Evolutionary conservation across 2,888 invertebrate genomes (phyloP), one percentile per base, ranked within the genome.

Genomic region (Scelioninae gen. 2): DNA sequence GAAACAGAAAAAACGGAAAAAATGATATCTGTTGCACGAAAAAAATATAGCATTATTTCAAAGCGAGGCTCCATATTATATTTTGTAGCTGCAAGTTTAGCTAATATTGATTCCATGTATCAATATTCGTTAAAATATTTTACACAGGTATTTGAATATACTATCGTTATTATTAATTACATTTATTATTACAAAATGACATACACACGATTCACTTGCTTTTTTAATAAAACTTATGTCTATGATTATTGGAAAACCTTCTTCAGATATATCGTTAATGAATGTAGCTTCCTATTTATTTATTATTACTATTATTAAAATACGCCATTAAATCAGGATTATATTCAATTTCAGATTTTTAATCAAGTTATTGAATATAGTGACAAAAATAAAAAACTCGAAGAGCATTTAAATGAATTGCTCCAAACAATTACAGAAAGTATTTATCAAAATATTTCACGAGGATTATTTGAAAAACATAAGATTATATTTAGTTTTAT

Each of bases 51-150:
- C 22, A 90, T 92, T 0, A 93, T 96, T 5, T 96, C 97, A 0
- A 93, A 92, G 0, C 91, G 96, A 75, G 97, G 96, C 0, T 95
- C 96, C 0, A 92, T 95, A 13, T 87, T 97, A 2, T 97, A 95
- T 86, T 97, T 97, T 85, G 95, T 96, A 0, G 94, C 97, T 1
- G 93, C 95, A 0, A 92, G 93, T 82, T 88, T 97, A 13, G 93
- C 95, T 0, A 94, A 95, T 80, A 94, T 97, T 67, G 96, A 97
- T 86, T 95, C 96, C 0, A 97, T 97, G 97, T 97, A 97, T 86
- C 97, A 97, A 87, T 97, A 94, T 87, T 96, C 96, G 0, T 88
- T 97, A 33, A 95, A 94, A 80, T 96, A 96, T 88, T 97, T 96
- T 83, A 94, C 90, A 77, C 91, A 91, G 85, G 90, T 89, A 82